A percentile compares a stretch with the other conserved stretches of the same genome.
phyloP scores from a whole-genome alignment of 2,888 invertebrate species.

The Allygus modestus region DNA sequence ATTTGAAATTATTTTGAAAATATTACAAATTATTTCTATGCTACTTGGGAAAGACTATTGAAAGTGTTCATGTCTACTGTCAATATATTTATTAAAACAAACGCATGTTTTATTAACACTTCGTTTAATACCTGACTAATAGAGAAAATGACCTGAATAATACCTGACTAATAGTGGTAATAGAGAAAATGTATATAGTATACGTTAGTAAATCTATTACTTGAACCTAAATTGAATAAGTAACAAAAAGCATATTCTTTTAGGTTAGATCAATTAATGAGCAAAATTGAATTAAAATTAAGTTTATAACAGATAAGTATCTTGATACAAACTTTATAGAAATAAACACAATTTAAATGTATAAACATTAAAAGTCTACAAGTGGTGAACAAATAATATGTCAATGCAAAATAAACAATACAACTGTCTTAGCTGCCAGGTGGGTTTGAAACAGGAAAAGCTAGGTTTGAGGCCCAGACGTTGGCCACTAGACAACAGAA shows the following conservation, averaged over 20 bases:
- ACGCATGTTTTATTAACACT: too few relatives aligned
- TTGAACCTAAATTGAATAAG: neutral
- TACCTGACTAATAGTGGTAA: too few relatives aligned
- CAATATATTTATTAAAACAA: too few relatives aligned
- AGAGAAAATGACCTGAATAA: too few relatives aligned
- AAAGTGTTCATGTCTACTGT: too few relatives aligned
- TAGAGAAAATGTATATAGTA: neutral
- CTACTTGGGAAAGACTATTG: too few relatives aligned
- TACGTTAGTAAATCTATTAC: neutral
- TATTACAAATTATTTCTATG: too few relatives aligned
- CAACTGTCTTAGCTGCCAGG: neutral
- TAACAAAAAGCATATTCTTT: neutral
- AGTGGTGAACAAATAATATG: neutral
- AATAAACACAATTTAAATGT: neutral
- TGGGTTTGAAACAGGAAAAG: neutral
- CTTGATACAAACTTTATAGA: neutral
- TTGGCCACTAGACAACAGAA: constrained; percentile 5
- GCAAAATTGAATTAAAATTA: neutral
- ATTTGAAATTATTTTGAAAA: too few relatives aligned
- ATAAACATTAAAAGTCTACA: neutral
- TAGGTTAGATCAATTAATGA: neutral
- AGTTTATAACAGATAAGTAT: neutral
- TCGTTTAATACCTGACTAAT: too few relatives aligned
- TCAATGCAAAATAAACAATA: neutral
- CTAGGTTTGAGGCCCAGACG: neutral